phyloP scores from a whole-genome alignment of 1,140 invertebrate genomes.

The Danaus plexippus region DNA sequence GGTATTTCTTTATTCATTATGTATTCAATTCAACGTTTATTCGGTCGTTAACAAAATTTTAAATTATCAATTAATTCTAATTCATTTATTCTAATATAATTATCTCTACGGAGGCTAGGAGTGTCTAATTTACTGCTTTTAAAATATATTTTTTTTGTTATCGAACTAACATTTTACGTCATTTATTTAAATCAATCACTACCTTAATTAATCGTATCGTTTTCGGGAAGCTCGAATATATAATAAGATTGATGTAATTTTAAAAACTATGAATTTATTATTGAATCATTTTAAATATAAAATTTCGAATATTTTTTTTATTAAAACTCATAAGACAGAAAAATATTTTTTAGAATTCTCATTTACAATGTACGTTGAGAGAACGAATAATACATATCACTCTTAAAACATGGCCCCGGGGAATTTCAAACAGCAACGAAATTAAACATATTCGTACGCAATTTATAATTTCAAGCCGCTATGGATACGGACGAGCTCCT shows the following conservation, averaged over 20 bases:
- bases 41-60: slow-evolving; percentile 4
- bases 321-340: background rate
- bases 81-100: slow-evolving; percentile 14
- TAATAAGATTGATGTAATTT: no score
- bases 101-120: slow-evolving; percentile 9
- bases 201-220: slow-evolving; percentile 2
- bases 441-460: slow-evolving; percentile 39
- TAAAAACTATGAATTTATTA: no score
- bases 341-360: slow-evolving; percentile 1
- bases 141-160: slow-evolving; percentile 15
- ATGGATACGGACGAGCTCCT: slow-evolving; percentile 25
- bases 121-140: slow-evolving; percentile 16
- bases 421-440: slow-evolving; percentile 30
- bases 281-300: no score
- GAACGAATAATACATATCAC: slow-evolving; percentile 20
- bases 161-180: slow-evolving; percentile 11
- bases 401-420: slow-evolving; percentile 27
- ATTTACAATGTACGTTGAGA: slow-evolving; percentile 4
- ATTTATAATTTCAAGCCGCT: slow-evolving; percentile 34
- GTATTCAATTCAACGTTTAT: slow-evolving; percentile 9
- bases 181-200: slow-evolving; percentile 9
- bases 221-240: background rate
- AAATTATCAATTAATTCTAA: slow-evolving; percentile 17
- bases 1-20: slow-evolving; percentile 3
- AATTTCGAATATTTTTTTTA: no score